These are phyloP conservation scores for Acanthosepion lycidas DNA, from an alignment of 2,888 invertebrate genomes.

Conservation along the genomic window DNA sequence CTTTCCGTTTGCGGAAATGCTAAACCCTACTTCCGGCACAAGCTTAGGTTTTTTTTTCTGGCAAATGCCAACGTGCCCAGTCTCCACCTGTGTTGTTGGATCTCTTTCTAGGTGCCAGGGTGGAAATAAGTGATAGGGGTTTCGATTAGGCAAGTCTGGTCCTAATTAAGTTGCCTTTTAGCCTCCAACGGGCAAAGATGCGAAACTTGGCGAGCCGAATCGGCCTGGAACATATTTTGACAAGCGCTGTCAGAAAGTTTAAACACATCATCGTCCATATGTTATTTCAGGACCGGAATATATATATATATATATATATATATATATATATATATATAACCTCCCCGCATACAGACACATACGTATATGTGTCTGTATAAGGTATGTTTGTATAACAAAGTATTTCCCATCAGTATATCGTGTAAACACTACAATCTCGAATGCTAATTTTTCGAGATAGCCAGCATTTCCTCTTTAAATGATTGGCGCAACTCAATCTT, in stretches of 20 bases:
- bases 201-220: conserved; percentile 20
- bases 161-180: neutral
- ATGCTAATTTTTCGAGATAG: no score
- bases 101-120: neutral
- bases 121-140: neutral
- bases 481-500: no score
- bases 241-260: neutral
- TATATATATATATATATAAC: neutral
- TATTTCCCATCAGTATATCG: no score
- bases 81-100: conserved; percentile 33
- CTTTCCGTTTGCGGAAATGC: neutral
- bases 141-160: neutral
- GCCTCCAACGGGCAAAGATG: neutral
- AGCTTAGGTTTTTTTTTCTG: neutral
- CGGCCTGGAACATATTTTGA: conserved; percentile 33
- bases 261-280: neutral
- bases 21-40: neutral
- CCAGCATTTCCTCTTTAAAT: no score
- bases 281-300: neutral
- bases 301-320: neutral
- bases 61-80: neutral
- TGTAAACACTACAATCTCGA: no score
- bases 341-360: no score
- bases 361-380: neutral
- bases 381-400: neutral